phyloP scores from a whole-genome alignment of 2,888 invertebrate genomes.

The Spilarctia lutea region DNA sequence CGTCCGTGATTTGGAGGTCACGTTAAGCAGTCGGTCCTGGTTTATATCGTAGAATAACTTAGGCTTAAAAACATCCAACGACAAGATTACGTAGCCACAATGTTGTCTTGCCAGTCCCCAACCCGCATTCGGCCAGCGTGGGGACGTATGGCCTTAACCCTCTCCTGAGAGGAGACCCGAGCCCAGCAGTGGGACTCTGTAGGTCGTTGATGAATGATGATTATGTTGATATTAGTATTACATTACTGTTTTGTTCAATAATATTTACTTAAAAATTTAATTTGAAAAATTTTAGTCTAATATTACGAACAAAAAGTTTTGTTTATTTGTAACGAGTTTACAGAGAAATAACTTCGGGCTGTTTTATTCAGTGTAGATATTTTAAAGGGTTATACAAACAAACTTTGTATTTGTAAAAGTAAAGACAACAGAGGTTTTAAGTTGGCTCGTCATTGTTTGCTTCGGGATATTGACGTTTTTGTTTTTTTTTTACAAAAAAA shows the following conservation, averaged over 20 bases:
- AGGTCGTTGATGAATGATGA: too few relatives aligned
- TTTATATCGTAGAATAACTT: too few relatives aligned
- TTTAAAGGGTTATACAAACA: slow-evolving; percentile 9
- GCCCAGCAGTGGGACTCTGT: too few relatives aligned
- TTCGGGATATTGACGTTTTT: slow-evolving; percentile 4
- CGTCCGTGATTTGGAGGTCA: too few relatives aligned
- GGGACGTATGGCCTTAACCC: too few relatives aligned
- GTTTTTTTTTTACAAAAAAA: not conserved
- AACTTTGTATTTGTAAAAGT: slow-evolving; percentile 9
- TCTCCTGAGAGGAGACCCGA: too few relatives aligned
- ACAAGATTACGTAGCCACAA: too few relatives aligned
- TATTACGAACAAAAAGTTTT: not conserved
- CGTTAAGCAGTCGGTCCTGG: too few relatives aligned
- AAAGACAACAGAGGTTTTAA: slow-evolving; percentile 8
- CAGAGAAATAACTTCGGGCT: slow-evolving; percentile 15
- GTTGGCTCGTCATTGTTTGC: not conserved
- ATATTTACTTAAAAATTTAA: slow-evolving; percentile 5
- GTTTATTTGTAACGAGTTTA: slow-evolving; percentile 11
- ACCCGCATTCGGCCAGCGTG: too few relatives aligned
- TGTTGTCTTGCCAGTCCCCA: too few relatives aligned
- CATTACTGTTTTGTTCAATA: not conserved
- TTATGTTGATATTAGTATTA: too few relatives aligned
- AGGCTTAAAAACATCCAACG: too few relatives aligned
- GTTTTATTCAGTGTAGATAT: slow-evolving; percentile 11
- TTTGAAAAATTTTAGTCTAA: slow-evolving; percentile 1